Percentiles rank a stretch among this genome's conserved stretches.
phyloP scores from a whole-genome alignment of 2,113 vertebrate species.

The Butorides virescens region DNA sequence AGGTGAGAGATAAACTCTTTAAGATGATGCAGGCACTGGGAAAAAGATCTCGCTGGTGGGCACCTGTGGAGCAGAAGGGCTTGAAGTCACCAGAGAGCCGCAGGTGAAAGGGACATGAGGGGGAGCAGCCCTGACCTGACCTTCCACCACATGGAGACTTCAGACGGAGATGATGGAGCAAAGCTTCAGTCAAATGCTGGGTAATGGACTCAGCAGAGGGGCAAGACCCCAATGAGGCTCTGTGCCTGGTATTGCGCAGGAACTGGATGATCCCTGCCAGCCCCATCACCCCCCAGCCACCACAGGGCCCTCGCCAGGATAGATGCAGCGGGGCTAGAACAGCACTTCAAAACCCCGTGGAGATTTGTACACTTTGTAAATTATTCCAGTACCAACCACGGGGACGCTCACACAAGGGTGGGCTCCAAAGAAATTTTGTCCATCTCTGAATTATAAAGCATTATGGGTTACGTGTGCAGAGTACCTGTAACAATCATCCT shows the following conservation, averaged over 20 bases:
- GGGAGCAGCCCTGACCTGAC: neutral
- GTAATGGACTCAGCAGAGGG: neutral
- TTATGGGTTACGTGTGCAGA: neutral
- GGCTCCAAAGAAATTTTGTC: neutral
- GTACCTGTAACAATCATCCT: neutral
- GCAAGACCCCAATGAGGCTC: rapidly evolving
- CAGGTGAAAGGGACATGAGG: rapidly evolving
- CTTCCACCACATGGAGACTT: neutral
- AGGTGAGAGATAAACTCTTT: neutral
- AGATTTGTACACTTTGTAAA: neutral
- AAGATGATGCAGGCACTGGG: neutral
- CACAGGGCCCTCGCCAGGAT: rapidly evolving
- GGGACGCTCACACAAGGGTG: rapidly evolving
- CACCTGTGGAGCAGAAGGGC: rapidly evolving
- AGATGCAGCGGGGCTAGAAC: rapidly evolving
- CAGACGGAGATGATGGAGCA: rapidly evolving
- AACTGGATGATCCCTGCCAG: neutral
- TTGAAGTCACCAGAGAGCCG: rapidly evolving
- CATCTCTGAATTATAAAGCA: neutral
- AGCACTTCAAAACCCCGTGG: neutral
- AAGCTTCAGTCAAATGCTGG: rapidly evolving
- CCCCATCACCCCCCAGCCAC: rapidly evolving
- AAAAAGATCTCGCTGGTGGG: neutral
- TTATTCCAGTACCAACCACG: rapidly evolving
- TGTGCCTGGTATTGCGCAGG: neutral